Evolutionary conservation across 1,140 invertebrate species (phyloP), one percentile per base, ranked within the genome.

Genomic region (Lasioglossum albipes): DNA sequence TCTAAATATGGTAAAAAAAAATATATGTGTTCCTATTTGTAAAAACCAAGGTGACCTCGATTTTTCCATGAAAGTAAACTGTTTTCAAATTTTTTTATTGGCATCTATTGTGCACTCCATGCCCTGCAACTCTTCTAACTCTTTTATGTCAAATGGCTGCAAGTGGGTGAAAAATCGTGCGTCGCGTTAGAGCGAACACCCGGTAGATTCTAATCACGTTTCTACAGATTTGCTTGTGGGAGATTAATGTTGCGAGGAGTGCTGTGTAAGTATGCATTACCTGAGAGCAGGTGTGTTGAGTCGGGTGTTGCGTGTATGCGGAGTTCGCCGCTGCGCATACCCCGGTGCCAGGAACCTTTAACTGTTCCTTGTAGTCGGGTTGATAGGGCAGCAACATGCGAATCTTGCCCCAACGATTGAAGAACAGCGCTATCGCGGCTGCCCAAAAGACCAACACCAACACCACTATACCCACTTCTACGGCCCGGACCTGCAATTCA

Each of bases 361-460:
- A 92, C 90, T 97, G 96, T 89, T 97, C 96, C 89, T 97, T 97
- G 91, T 97, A 97, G 86, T 97, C 97, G 9, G 97, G 97, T 89
- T 98, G 97, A 91, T 98, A 98, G 1, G 97, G 97, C 83, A 98
- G 94, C 77, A 98, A 94, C 97, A 98, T 98, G 59, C 97, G 95
- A 65, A 98, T 98, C 94, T 98, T 98, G 20, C 97, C 97, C 97
- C 97, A 98, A 54, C 97, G 95, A 90, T 97, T 98, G 94, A 98
- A 97, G 94, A 98, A 98, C 6, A 98, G 93, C 0, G 96, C 96
- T 88, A 98, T 98, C 13, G 97, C 97, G 0, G 95, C 97, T 6
- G 97, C 95, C 97, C 97, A 98, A 13, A 98, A 95, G 79, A 97
- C 94, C 59, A 98, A 93, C 42, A 98, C 97, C 87, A 98, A 93